A percentile compares a stretch with the other conserved stretches of the same genome.
phyloP scores from a whole-genome alignment of 2,113 vertebrate species.

The Alces alces region DNA sequence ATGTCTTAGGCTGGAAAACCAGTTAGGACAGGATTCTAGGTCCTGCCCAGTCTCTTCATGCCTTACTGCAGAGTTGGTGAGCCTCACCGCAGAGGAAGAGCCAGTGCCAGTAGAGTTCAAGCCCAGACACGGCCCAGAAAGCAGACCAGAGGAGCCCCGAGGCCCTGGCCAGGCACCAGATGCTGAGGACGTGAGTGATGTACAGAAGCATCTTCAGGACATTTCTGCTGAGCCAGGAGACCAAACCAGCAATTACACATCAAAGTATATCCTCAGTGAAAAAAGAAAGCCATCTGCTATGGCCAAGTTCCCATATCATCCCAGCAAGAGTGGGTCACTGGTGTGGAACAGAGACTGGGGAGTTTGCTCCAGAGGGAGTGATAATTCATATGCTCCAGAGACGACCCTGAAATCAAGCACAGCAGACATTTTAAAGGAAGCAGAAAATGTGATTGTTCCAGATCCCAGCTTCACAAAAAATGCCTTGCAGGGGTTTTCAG shows the following conservation, averaged over 20 bases:
- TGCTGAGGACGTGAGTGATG: background rate
- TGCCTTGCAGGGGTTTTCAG: conserved; percentile 27
- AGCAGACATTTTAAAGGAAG: background rate
- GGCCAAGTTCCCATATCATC: background rate
- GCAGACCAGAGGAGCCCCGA: background rate
- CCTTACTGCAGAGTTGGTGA: background rate
- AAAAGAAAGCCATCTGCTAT: background rate
- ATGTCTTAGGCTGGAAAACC: conserved; percentile 5
- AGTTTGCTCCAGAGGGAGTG: background rate
- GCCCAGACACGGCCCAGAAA: conserved; percentile 28
- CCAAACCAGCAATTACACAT: background rate
- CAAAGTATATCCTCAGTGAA: background rate
- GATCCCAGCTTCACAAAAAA: background rate
- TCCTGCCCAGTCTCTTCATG: conserved; percentile 27
- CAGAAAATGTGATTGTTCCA: background rate
- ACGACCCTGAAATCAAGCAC: background rate
- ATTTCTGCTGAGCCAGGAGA: conserved; percentile 59
- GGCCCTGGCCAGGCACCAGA: background rate
- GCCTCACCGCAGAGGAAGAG: conserved; percentile 7
- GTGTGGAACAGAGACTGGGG: background rate
- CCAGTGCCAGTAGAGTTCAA: background rate
- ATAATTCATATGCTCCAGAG: background rate
- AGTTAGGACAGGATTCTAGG: background rate
- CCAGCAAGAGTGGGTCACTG: accelerated
- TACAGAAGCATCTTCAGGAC: background rate